These are phyloP conservation scores for Sarotherodon lohbergeri DNA, from an alignment of 2,113 vertebrate genomes.

Conservation along the genomic window DNA sequence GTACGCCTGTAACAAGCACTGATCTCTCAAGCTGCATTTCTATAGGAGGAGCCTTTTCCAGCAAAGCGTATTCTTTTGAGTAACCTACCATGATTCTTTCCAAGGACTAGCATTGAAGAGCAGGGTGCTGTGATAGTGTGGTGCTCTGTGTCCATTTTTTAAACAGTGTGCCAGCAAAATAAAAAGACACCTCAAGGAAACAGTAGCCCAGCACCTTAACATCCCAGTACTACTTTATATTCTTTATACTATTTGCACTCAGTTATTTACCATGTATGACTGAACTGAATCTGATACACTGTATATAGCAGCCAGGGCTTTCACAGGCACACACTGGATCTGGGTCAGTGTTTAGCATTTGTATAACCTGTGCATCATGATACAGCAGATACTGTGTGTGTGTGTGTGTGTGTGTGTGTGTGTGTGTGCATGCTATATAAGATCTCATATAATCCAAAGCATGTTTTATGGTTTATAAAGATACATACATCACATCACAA, in stretches of 20 bases:
- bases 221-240: background rate
- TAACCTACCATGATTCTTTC: background rate
- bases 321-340: background rate
- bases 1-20: fast-evolving
- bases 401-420: fast-evolving
- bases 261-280: background rate
- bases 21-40: background rate
- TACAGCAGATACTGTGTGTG: background rate
- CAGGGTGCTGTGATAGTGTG: background rate
- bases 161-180: background rate
- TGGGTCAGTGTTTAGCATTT: background rate
- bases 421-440: no score
- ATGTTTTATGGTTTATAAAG: background rate
- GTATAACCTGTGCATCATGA: background rate
- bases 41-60: background rate
- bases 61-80: background rate
- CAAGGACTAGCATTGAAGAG: background rate
- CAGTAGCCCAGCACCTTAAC: background rate
- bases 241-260: background rate
- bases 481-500: background rate
- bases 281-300: background rate
- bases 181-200: background rate
- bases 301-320: background rate
- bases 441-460: no score
- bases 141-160: background rate